Percentiles rank a stretch among this genome's conserved stretches.
Conservation (phyloP, 2,888 invertebrate species). For the Hyppa rectilinea region DNA sequence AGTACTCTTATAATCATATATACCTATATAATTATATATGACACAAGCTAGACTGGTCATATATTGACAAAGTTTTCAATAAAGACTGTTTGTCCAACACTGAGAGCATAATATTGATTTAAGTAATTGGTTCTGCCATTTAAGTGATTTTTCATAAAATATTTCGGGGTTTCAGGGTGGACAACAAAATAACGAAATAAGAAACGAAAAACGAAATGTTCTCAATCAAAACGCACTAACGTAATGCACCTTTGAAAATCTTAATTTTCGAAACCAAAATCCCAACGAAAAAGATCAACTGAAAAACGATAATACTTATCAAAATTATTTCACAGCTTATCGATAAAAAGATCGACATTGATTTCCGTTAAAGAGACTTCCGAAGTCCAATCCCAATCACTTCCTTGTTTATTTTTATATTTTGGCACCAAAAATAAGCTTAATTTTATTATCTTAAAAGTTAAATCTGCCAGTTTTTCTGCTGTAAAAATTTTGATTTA, state of each 20-base stretch:
- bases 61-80: conserved; percentile 8
- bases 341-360: conserved; percentile 33
- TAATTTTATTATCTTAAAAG: neutral
- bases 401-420: conserved; percentile 34
- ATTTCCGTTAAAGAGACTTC: conserved; percentile 44
- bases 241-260: neutral
- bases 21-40: neutral
- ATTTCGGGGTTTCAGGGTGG: too few relatives aligned
- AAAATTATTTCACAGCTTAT: conserved; percentile 14
- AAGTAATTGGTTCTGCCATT: conserved; percentile 11
- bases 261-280: too few relatives aligned
- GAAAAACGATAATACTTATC: conserved; percentile 12
- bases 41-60: neutral
- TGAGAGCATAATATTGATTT: conserved; percentile 26
- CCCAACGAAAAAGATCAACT: neutral
- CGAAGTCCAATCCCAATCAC: conserved; percentile 2
- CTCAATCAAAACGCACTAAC: neutral
- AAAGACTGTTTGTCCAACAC: neutral
- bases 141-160: too few relatives aligned
- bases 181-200: too few relatives aligned
- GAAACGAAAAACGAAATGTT: conserved; percentile 19
- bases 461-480: conserved; percentile 1
- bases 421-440: conserved; percentile 3
- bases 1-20: neutral
- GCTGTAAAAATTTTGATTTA: neutral